Conservation (phyloP, 2,113 vertebrate species). For the Daboia siamensis region DNA sequence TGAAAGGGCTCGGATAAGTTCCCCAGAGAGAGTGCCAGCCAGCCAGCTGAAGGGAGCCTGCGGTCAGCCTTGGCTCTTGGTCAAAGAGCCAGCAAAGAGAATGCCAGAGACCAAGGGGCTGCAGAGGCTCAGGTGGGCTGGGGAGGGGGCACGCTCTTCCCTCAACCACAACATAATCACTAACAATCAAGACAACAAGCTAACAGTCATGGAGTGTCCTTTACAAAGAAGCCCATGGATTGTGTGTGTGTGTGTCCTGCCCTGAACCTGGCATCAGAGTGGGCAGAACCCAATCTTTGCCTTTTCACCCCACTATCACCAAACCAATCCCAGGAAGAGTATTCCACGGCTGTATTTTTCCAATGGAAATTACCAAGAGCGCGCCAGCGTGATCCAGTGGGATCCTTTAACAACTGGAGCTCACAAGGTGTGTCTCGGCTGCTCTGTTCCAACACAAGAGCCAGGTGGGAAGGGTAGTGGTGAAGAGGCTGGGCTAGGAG, state of each 20-base stretch:
- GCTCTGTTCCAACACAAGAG: not conserved
- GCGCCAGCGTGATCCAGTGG: not conserved
- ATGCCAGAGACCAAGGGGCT: no score
- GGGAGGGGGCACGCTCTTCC: not conserved
- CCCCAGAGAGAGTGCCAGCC: not conserved
- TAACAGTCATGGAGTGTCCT: not conserved
- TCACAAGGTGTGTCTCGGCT: not conserved
- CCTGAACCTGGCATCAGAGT: not conserved
- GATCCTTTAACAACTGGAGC: not conserved
- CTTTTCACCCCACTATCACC: not conserved
- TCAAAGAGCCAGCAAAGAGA: not conserved
- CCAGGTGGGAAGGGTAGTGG: not conserved
- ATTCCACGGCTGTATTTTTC: not conserved
- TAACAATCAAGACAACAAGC: not conserved
- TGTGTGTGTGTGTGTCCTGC: not conserved
- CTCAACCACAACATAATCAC: not conserved
- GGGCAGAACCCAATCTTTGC: not conserved
- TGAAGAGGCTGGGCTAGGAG: not conserved
- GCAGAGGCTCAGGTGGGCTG: not conserved
- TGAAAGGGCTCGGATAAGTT: not conserved
- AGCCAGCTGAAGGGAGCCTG: not conserved
- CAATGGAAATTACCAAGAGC: not conserved
- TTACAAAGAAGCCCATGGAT: not conserved
- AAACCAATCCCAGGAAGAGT: not conserved
- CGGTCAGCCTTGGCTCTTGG: not conserved